Evolutionary conservation across 92 coral and sea anemone species (phyloP), one percentile per base, ranked within the genome.

Genomic region (Parazoanthus swiftii): DNA sequence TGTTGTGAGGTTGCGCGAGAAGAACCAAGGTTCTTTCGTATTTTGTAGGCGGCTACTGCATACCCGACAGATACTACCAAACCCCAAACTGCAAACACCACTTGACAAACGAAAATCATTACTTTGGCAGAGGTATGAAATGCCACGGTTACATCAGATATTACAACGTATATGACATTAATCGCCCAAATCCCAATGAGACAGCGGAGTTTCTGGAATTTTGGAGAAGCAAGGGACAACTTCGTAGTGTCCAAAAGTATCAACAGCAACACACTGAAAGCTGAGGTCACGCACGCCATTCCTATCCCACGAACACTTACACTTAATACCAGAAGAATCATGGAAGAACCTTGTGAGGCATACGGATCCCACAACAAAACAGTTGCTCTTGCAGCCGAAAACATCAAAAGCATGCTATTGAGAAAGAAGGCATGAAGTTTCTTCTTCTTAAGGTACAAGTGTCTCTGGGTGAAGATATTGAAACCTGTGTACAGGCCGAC

Each of bases 231-330:
- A 16, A 95, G 46, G 4, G 85, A 82, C 14, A 85, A 58, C 56
- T 91, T 91, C 2, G 94, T 93, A 10, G 96, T 88, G 80, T 95
- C 98, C 38, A 93, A 88, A 14, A 95, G 86, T 4, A 93, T 90
- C 0, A 91, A 85, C 25, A 95, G 87, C 9, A 95, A 87, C 8
- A 93, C 90, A 16, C 93, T 92, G 67, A 92, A 93, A 56, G 98
- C 94, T 2, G 98, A 91, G 1, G 83, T 88, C 21, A 90, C n/a
- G 15, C 89, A 88, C 14, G 91, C 90, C 23, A 89, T 81, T 23
- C 88, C 94, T 9, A 86, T 23, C 9, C 91, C 91, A 54, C 11
- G 37, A n/a, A 89, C 10, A 50, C 65, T 42, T 13, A 75, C 65
- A 29, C 25, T 26, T 18, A 78, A 25, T 7, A 78, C 42, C 18